Evolutionary conservation across 2,113 vertebrate genomes (phyloP).

Genomic region (Rhea pennata): DNA sequence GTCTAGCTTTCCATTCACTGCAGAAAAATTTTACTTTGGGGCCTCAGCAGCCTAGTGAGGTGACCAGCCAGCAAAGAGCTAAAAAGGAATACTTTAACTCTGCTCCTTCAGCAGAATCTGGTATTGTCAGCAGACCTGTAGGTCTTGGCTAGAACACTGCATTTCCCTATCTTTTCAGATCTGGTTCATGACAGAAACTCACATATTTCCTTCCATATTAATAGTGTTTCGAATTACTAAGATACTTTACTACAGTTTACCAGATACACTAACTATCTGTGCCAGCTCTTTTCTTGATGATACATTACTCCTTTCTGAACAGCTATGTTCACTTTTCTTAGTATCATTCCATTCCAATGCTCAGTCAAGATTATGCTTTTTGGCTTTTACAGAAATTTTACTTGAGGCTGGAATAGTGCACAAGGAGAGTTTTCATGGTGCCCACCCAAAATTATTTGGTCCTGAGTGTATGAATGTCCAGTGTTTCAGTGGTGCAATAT

Average conservation of each 20-base stretch:
- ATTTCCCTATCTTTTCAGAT: conserved; percentile 1
- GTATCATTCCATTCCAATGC: background rate
- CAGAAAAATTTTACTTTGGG: background rate
- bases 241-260: background rate
- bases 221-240: background rate
- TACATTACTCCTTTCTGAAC: background rate
- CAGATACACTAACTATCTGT: background rate
- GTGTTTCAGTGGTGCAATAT: background rate
- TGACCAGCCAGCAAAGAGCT: background rate
- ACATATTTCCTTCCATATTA: background rate
- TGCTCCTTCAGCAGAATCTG: background rate
- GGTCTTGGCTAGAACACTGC: background rate
- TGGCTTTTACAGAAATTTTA: background rate
- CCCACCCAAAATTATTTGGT: background rate
- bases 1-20: background rate
- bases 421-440: background rate
- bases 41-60: background rate
- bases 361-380: background rate
- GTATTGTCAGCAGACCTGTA: background rate
- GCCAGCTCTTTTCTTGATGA: background rate
- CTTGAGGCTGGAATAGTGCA: background rate
- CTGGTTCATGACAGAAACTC: background rate
- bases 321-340: background rate
- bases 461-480: background rate
- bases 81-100: background rate